Percentiles rank a stretch among this genome's conserved stretches.
phyloP scores from a whole-genome alignment of 2,888 invertebrate species.

The Drosophila putrida region DNA sequence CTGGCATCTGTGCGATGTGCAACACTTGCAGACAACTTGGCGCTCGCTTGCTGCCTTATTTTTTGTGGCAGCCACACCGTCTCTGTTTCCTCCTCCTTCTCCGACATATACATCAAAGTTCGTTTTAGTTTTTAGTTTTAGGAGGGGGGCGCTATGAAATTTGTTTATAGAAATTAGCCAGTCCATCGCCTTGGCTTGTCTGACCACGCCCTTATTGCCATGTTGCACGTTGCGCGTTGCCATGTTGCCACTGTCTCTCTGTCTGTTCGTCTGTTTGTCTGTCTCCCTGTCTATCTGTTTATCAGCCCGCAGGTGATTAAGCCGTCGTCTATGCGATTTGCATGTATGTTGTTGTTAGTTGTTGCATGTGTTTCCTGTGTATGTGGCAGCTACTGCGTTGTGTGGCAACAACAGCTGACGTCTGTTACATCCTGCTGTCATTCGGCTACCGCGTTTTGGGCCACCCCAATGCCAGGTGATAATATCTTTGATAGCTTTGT shows the following conservation, averaged over 20 bases:
- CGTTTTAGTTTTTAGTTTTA: not conserved
- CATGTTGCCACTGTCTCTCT: conserved; percentile 45
- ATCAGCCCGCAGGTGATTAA: conserved; percentile 82
- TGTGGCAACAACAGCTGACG: conserved; percentile 42
- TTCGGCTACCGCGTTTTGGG: conserved; percentile 67
- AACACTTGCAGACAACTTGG: conserved; percentile 80
- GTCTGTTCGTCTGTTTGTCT: conserved; percentile 49
- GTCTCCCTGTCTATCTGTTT: conserved; percentile 54
- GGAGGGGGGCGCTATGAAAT: conserved; percentile 60
- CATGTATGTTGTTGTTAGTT: conserved; percentile 20
- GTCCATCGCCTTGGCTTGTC: conserved; percentile 49
- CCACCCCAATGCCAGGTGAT: conserved; percentile 55
- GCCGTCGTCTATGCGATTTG: conserved; percentile 62
- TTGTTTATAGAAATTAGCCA: conserved; percentile 80
- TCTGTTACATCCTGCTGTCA: conserved; percentile 76
- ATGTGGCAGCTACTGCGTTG: conserved; percentile 23
- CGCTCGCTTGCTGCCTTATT: conserved; percentile 58
- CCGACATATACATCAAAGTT: conserved; percentile 50
- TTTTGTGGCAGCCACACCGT: conserved; percentile 1
- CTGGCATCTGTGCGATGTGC: conserved; percentile 81
- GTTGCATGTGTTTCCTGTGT: conserved; percentile 20
- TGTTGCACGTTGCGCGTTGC: not conserved
- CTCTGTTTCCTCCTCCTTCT: not conserved
- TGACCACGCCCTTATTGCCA: conserved; percentile 56
- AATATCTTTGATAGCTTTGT: conserved; percentile 41